A percentile compares a stretch with the other conserved stretches of the same genome.
phyloP scores from a whole-genome alignment of 2,113 vertebrate genomes.

The Drymodes brunneopygia region DNA sequence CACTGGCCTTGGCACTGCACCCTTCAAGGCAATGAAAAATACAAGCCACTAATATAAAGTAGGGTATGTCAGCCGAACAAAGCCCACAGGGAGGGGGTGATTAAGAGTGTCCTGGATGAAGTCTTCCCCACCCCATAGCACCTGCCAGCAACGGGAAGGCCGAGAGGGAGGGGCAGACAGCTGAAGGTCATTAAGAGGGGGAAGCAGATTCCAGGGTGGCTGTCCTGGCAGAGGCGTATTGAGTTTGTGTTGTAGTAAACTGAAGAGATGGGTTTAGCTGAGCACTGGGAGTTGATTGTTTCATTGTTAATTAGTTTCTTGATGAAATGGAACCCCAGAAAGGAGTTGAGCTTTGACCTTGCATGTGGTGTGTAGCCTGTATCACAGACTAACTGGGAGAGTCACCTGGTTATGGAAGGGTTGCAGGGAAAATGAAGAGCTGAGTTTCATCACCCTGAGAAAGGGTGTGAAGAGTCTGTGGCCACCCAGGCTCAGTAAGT shows the following conservation, averaged over 20 bases:
- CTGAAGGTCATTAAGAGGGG: constrained; percentile 40
- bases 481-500: constrained; percentile 40
- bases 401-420: neutral
- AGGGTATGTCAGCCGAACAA: neutral
- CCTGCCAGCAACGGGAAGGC: neutral
- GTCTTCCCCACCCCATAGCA: neutral
- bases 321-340: neutral
- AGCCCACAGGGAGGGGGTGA: neutral
- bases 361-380: neutral
- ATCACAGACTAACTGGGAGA: neutral
- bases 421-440: neutral
- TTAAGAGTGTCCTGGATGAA: neutral
- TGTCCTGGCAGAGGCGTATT: neutral
- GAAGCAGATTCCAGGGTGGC: neutral
- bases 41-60: neutral
- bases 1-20: neutral
- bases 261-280: neutral
- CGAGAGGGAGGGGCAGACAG: neutral
- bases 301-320: neutral
- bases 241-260: neutral
- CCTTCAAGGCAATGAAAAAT: neutral
- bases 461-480: neutral
- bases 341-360: constrained; percentile 29
- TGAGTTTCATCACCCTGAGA: neutral
- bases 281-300: neutral